Base-by-base conservation (phyloP, 2,888 invertebrate genomes). In the Ormyrus labotus region DNA sequence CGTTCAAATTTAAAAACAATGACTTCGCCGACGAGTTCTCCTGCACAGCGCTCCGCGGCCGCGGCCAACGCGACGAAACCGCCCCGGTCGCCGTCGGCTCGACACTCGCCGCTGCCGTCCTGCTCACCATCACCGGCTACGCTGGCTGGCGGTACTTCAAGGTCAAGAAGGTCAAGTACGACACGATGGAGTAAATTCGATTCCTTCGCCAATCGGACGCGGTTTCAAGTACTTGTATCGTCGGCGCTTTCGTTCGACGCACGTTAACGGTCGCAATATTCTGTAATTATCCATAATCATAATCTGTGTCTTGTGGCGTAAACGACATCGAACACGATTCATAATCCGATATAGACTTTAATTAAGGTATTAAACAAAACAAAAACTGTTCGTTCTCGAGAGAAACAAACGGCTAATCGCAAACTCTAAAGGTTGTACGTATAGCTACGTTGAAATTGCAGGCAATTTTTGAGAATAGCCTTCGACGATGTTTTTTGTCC, bases 81-180 rank as follows among this genome's bases (percentile, higher is more conserved):
- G 97, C 97, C 0, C 96, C 96, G 0, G 93, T 97, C 9, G 94
- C 96, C 60, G 94, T 97, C 60, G 97, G 97, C 0, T 96, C 96
- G 1, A 95, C 96, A 0, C 90, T 97, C 51, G 97, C 97, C 0
- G 93, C 96, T 50, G 95, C 96, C 2, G 96, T 96, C 0, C 92
- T 97, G 0, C 92, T 95, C 13, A 97, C 96, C 0, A 93, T 98
- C 45, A 93, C 96, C 3, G 97, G 96, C 0, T 98, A 98, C 88
- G 96, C 96, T 0, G 94, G 96, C 77, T 96, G 94, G 92, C 94
- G 97, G 86, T 96, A 97, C 88, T 93, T 96, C 89, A 96, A 96
- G 91, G 94, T 97, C 68, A 97, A 97, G 92, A 97, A 97, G 91
- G 96, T 97, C 2, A 96, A 97, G 88, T 97, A 97, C 88, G 96